These are phyloP conservation scores for Pterostichus niger DNA, from an alignment of 2,888 invertebrate genomes.

Conservation along the genomic window DNA sequence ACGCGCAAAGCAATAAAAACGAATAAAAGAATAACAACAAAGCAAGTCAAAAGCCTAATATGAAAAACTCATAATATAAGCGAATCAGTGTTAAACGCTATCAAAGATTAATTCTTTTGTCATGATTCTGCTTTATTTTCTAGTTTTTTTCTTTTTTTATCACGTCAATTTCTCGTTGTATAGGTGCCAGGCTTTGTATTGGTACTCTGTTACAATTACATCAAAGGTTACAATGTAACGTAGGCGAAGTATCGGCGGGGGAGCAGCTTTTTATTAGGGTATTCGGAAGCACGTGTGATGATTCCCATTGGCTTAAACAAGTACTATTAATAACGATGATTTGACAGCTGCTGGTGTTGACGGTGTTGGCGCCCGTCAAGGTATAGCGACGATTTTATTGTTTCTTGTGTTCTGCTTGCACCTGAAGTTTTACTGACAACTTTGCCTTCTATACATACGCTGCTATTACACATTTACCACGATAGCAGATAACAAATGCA, in stretches of 20 bases:
- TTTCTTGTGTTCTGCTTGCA: slow-evolving; percentile 23
- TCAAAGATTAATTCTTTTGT: slow-evolving; percentile 57
- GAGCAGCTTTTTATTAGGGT: slow-evolving; percentile 48
- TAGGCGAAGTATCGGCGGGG: slow-evolving; percentile 3
- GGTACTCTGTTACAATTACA: slow-evolving; percentile 52
- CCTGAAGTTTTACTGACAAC: neutral
- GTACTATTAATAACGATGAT: slow-evolving; percentile 56
- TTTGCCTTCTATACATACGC: neutral
- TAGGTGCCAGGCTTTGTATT: slow-evolving; percentile 57
- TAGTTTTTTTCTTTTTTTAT: slow-evolving; percentile 37
- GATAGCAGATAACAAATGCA: no score
- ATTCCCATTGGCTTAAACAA: slow-evolving; percentile 60
- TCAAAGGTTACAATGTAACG: slow-evolving; percentile 38
- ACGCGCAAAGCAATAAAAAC: slow-evolving; percentile 32
- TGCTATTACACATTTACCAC: no score
- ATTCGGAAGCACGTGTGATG: slow-evolving; percentile 48
- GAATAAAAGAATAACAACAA: slow-evolving; percentile 50
- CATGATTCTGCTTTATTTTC: slow-evolving; percentile 51
- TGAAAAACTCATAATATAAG: slow-evolving; percentile 43
- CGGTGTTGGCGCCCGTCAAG: neutral
- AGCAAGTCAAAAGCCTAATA: slow-evolving; percentile 45
- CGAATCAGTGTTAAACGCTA: slow-evolving; percentile 48
- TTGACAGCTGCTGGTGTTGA: slow-evolving; percentile 36
- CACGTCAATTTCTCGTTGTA: slow-evolving; percentile 40
- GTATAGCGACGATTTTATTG: slow-evolving; percentile 40